Evolutionary conservation across 2,888 invertebrate species (phyloP).

Genomic region (Odontocerum albicorne): DNA sequence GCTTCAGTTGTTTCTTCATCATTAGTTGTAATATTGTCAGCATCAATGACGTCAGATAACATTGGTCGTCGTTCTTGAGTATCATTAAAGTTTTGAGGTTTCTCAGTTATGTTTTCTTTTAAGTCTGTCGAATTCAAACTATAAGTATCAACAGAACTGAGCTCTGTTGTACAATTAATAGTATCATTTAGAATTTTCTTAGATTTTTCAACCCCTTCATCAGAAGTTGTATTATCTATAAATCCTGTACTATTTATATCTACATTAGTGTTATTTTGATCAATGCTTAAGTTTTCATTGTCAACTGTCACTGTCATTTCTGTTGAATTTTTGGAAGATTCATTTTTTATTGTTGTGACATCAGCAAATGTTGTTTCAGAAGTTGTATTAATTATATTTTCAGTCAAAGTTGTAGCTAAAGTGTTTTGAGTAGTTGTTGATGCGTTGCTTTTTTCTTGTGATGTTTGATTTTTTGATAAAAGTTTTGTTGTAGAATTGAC

Average conservation of each 20-base stretch:
- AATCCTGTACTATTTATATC: neutral
- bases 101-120: neutral
- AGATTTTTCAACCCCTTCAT: constrained; percentile 25
- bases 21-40: neutral
- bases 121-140: neutral
- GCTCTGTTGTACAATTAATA: constrained; percentile 36
- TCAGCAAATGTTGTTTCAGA: too few species aligned
- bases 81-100: constrained; percentile 23
- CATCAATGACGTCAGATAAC: constrained; percentile 15
- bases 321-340: too few species aligned
- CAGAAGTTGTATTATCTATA: neutral
- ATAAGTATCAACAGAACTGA: constrained; percentile 21
- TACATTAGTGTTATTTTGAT: neutral
- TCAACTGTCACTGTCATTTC: too few species aligned
- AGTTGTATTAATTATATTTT: too few species aligned
- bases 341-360: too few species aligned
- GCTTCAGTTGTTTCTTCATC: constrained; percentile 9
- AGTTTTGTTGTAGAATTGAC: neutral
- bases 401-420: too few species aligned
- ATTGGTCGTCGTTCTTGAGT: constrained; percentile 27
- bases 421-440: too few species aligned
- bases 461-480: too few species aligned
- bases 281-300: too few species aligned
- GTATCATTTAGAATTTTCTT: constrained; percentile 38
- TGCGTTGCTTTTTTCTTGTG: too few species aligned